Evolutionary conservation across 2,888 invertebrate genomes (phyloP).

Genomic region (Maniola hyperantus): DNA sequence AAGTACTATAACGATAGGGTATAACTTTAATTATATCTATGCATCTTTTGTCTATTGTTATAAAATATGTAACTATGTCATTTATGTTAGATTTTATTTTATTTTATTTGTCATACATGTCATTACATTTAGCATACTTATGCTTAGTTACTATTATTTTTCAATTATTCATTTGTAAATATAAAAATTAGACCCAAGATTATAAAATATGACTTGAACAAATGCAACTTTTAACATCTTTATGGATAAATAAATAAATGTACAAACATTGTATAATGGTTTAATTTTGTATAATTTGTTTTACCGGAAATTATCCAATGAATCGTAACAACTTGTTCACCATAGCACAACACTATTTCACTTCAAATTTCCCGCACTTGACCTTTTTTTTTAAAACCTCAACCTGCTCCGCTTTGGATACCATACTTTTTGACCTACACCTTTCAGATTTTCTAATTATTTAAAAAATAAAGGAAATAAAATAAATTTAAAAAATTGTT

Average conservation of each 20-base stretch:
- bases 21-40: too few relatives aligned
- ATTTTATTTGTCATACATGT: too few relatives aligned
- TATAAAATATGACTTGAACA: background rate
- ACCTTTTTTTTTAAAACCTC: background rate
- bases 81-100: too few relatives aligned
- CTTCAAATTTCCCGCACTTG: background rate
- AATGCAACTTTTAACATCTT: background rate
- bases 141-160: background rate
- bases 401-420: too few relatives aligned
- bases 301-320: background rate
- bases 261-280: background rate
- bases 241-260: background rate
- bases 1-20: too few relatives aligned
- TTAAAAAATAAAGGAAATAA: background rate
- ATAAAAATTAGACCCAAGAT: background rate
- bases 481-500: background rate
- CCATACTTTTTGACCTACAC: too few relatives aligned
- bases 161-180: constrained; percentile 4
- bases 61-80: too few relatives aligned
- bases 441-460: too few relatives aligned
- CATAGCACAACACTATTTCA: background rate
- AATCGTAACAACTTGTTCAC: background rate
- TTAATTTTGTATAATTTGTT: background rate
- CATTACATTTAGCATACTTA: too few relatives aligned
- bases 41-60: too few relatives aligned